phyloP scores from a whole-genome alignment of 35 echinoderm and acorn worm species.

The Ophioderma brevispina region DNA sequence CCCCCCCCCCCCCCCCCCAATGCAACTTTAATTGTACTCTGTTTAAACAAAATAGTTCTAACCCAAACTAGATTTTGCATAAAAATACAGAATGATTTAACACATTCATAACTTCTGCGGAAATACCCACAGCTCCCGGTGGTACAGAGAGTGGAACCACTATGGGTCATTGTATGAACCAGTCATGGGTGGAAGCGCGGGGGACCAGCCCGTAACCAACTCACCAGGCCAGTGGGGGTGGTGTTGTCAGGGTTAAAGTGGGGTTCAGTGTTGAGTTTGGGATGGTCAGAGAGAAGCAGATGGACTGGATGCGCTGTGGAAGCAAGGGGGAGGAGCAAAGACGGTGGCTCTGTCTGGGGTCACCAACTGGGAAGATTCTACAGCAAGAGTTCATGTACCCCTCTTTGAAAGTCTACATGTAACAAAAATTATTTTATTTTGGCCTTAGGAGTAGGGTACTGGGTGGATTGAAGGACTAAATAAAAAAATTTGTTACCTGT shows the following conservation, averaged over 20 bases:
- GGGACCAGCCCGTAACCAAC: conserved; percentile 16
- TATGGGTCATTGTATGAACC: conserved; percentile 78
- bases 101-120: too few species aligned
- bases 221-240: conserved; percentile 77
- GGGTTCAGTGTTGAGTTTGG: conserved; percentile 72
- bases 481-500: too few species aligned
- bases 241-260: conserved; percentile 59
- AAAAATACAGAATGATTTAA: too few species aligned
- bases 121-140: conserved; percentile 22
- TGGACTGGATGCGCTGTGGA: conserved; percentile 36
- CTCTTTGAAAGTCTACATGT: too few species aligned
- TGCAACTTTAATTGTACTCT: too few species aligned
- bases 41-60: too few species aligned
- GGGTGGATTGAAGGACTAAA: too few species aligned
- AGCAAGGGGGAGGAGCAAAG: conserved; percentile 61
- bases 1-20: too few species aligned
- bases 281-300: conserved; percentile 69
- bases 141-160: conserved; percentile 30
- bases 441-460: too few species aligned
- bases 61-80: too few species aligned
- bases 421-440: too few species aligned
- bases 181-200: conserved; percentile 38
- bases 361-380: conserved; percentile 77
- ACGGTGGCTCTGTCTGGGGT: conserved; percentile 89
- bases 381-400: too few species aligned